Base-by-base conservation (phyloP, 1,140 invertebrate genomes). In the Scaptomyza pallida region DNA sequence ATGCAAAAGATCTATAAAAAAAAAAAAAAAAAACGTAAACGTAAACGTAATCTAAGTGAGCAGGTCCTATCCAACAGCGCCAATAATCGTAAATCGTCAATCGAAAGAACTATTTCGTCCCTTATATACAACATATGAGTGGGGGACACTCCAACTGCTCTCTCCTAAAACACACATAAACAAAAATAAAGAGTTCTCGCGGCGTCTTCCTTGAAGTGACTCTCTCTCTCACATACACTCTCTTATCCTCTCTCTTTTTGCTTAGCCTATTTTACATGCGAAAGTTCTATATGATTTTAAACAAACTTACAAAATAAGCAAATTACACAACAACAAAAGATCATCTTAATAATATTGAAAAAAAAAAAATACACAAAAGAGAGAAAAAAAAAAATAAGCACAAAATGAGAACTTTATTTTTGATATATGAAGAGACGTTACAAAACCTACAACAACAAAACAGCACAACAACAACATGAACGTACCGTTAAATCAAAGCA, bases 281-380 rank as follows among this genome's bases (percentile, higher is more conserved):
- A 71, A 71, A 71, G 68, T 68, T 62, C 64, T 37, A 37, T 73
- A 69, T 69, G 69, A 82, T 82, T 80, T 72, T 75, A 85, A n/a
- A 83, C 75, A 83, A 83, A 72, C 80, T 83, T 83, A 83, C 72
- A 43, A 83, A 78, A 59, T 85, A 85, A 85, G 80, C 80, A 85
- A 83, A 83, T 85, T 83, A 85, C 75, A 72, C 57, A 68, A 62
- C 64, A 57, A 54, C 67, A 63, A 77, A 47, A 51, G 56, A 65
- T 55, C 52, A 68, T 67, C 59, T 72, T 80, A 85, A 80, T 69
- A 62, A 85, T 86, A 85, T 85, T 80, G 75, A 64, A 72, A 85
- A 68, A 55, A 37, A 64, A 77, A 83, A 85, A 75, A 82, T 72
- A 72, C 65, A 85, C 35, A 73, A 86, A 78, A 71, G 75, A 82